These are phyloP conservation scores for Irena cyanogastra DNA, from an alignment of 2,113 vertebrate species.

Conservation along the genomic window DNA sequence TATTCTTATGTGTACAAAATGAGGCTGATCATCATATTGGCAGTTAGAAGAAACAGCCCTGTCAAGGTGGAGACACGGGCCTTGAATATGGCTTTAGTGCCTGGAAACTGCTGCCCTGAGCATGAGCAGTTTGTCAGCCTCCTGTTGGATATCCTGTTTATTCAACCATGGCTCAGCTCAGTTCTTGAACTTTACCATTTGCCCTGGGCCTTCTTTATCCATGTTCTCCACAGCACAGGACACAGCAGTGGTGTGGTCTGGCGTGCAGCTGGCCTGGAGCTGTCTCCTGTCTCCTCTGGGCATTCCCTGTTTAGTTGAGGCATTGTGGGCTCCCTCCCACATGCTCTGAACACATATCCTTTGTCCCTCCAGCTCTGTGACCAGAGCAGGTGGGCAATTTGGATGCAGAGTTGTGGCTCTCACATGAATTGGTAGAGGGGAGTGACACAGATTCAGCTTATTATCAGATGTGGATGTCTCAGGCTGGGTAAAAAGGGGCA, in stretches of 20 bases:
- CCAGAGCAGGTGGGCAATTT: background rate
- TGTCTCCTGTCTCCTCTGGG: background rate
- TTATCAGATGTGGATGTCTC: background rate
- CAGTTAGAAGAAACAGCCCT: background rate
- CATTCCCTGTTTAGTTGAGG: rapidly evolving
- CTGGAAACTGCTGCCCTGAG: background rate
- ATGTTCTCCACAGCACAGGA: background rate
- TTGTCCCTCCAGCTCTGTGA: background rate
- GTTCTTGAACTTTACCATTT: background rate
- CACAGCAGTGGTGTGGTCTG: background rate
- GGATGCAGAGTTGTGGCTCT: background rate
- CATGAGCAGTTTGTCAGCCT: background rate
- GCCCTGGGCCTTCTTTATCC: background rate
- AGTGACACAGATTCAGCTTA: background rate
- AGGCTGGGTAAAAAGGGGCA: background rate
- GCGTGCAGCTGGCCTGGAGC: background rate
- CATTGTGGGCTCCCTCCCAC: background rate
- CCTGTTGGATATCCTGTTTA: background rate
- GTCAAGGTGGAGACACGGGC: background rate
- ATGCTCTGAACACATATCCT: background rate
- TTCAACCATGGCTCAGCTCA: background rate
- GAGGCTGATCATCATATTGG: background rate
- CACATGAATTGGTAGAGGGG: background rate
- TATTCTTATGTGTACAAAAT: background rate
- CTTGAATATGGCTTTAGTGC: background rate